These are phyloP conservation scores for Pinctada fucata DNA, from an alignment of 2,888 invertebrate species.

Conservation along the genomic window DNA sequence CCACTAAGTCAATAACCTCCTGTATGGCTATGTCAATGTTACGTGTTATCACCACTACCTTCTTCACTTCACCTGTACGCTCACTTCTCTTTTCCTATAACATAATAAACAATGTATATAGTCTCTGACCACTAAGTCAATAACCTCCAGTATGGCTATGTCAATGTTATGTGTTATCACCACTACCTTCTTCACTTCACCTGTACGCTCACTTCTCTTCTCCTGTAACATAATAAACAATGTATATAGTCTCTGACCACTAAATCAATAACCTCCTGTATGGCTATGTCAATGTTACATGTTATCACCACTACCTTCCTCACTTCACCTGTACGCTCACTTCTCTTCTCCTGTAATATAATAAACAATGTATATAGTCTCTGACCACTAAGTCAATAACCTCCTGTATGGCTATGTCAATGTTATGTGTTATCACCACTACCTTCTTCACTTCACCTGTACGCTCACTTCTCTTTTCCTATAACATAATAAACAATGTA, in stretches of 20 bases:
- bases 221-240: slow-evolving; percentile 42
- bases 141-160: slow-evolving; percentile 87
- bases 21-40: slow-evolving; percentile 90
- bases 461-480: slow-evolving; percentile 51
- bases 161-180: slow-evolving; percentile 85
- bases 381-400: slow-evolving; percentile 87
- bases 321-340: slow-evolving; percentile 72
- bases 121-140: slow-evolving; percentile 88
- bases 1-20: slow-evolving; percentile 87
- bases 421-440: slow-evolving; percentile 81
- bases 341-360: slow-evolving; percentile 78
- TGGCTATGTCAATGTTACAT: slow-evolving; percentile 85
- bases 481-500: slow-evolving; percentile 72
- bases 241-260: slow-evolving; percentile 86
- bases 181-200: slow-evolving; percentile 57
- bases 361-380: slow-evolving; percentile 82
- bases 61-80: slow-evolving; percentile 49
- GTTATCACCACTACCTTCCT: background rate
- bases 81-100: slow-evolving; percentile 51
- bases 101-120: slow-evolving; percentile 80
- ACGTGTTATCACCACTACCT: slow-evolving; percentile 79
- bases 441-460: slow-evolving; percentile 58
- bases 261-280: slow-evolving; percentile 90
- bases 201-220: slow-evolving; percentile 43
- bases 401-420: slow-evolving; percentile 90